Evolutionary conservation across 2,113 vertebrate species (phyloP).

Genomic region (Vulpes vulpes): DNA sequence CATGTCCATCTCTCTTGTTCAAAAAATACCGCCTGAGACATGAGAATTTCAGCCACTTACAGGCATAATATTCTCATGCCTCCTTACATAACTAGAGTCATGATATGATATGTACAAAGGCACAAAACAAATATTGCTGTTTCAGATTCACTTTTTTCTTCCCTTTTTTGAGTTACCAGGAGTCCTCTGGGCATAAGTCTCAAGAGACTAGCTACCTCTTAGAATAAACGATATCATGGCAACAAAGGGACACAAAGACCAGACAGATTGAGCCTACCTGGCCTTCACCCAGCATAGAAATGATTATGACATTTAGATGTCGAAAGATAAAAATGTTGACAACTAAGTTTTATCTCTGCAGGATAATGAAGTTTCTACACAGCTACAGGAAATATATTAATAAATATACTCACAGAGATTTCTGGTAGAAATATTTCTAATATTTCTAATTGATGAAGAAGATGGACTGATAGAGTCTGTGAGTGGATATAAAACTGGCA

Average conservation of each 20-base stretch:
- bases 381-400: neutral
- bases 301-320: constrained; percentile 21
- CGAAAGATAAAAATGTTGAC: constrained; percentile 1
- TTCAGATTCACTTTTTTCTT: neutral
- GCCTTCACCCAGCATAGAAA: neutral
- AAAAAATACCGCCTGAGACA: constrained; percentile 24
- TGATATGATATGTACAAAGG: neutral
- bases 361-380: neutral
- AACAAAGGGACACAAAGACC: neutral
- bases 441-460: neutral
- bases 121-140: constrained; percentile 42
- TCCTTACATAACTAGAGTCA: neutral
- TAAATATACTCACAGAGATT: constrained; percentile 12
- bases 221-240: neutral
- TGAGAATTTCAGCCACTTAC: neutral
- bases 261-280: neutral
- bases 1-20: constrained; percentile 35
- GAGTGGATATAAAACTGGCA: neutral
- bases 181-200: constrained; percentile 36
- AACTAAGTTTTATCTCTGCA: neutral
- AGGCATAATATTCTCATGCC: neutral
- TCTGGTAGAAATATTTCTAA: neutral
- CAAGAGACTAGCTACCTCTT: constrained; percentile 22
- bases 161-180: neutral
- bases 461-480: neutral